A percentile compares a stretch with the other conserved stretches of the same genome.
These are phyloP conservation scores for Hycleus cichorii DNA, from an alignment of 1,140 invertebrate genomes.

Conservation along the genomic window DNA sequence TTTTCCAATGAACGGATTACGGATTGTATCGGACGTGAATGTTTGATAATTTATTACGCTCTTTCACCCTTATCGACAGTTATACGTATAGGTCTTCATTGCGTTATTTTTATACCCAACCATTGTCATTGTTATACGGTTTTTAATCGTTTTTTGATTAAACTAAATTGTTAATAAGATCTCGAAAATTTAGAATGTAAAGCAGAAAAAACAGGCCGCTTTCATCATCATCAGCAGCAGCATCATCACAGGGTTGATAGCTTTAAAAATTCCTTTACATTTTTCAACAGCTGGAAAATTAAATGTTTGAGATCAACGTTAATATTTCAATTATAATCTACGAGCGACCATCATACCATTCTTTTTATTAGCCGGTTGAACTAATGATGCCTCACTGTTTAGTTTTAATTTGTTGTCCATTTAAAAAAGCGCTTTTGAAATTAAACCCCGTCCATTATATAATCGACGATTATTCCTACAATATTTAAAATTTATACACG, in stretches of 20 bases:
- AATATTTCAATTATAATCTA: constrained; percentile 15
- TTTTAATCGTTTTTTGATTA: not conserved
- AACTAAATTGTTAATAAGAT: not conserved
- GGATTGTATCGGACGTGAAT: constrained; percentile 15
- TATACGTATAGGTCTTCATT: constrained; percentile 2
- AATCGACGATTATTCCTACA: too few species aligned
- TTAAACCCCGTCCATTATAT: too few species aligned
- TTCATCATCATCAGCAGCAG: not conserved
- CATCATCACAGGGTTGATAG: not conserved
- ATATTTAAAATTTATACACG: too few species aligned
- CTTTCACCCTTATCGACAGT: constrained; percentile 6
- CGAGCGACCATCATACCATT: constrained; percentile 1
- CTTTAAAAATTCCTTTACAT: constrained; percentile 2
- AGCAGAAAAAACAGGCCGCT: not conserved
- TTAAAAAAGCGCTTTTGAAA: too few species aligned
- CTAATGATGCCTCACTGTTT: not conserved
- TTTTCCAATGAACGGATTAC: constrained; percentile 24
- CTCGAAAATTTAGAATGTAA: not conserved
- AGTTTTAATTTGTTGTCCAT: too few species aligned
- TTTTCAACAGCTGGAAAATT: constrained; percentile 6
- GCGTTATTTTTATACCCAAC: not conserved
- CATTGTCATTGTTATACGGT: not conserved
- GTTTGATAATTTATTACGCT: constrained; percentile 12
- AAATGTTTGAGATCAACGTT: constrained; percentile 12
- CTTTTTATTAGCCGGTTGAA: constrained; percentile 6